Conservation (phyloP, 2,113 vertebrate genomes). For the Columba janthina region DNA sequence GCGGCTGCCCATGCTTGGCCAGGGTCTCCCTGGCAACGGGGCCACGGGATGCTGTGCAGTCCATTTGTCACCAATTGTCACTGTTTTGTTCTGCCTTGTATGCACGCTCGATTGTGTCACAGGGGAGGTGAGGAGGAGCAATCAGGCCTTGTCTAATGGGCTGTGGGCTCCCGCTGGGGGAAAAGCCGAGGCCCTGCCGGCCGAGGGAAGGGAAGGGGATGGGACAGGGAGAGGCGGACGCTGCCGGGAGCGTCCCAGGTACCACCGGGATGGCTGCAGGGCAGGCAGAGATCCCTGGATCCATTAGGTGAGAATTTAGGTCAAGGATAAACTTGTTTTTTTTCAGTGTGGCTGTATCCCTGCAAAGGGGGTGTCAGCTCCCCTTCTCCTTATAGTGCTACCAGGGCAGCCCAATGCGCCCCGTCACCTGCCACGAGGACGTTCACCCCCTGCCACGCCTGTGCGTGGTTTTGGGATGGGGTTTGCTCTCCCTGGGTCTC, state of each 20-base stretch:
- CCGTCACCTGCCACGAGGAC: rapidly evolving
- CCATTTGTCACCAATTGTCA: constrained; percentile 96
- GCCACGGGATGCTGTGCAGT: constrained; percentile 78
- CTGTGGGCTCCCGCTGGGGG: constrained; percentile 49
- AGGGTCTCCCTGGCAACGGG: constrained; percentile 84
- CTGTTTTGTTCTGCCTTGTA: constrained; percentile 83
- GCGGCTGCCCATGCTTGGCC: constrained; percentile 61
- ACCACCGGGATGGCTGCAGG: rapidly evolving
- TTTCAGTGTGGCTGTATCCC: not conserved
- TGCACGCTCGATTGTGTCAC: constrained; percentile 81
- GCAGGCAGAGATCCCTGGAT: not conserved
- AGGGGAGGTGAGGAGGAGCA: constrained; percentile 63
- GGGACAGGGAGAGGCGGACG: not conserved
- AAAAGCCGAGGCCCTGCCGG: not conserved
- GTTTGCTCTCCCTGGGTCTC: not conserved
- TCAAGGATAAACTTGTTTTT: not conserved
- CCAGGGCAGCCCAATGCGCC: rapidly evolving
- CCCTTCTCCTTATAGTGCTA: not conserved
- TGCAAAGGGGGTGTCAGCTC: not conserved
- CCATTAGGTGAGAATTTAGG: rapidly evolving
- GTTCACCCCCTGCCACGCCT: rapidly evolving
- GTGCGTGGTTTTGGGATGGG: rapidly evolving
- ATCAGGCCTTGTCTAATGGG: constrained; percentile 71
- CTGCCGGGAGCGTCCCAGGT: not conserved
- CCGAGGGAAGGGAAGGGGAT: not conserved